Conservation (phyloP, 2,797 vertebrate species). For the Sebastes elongatus region DNA sequence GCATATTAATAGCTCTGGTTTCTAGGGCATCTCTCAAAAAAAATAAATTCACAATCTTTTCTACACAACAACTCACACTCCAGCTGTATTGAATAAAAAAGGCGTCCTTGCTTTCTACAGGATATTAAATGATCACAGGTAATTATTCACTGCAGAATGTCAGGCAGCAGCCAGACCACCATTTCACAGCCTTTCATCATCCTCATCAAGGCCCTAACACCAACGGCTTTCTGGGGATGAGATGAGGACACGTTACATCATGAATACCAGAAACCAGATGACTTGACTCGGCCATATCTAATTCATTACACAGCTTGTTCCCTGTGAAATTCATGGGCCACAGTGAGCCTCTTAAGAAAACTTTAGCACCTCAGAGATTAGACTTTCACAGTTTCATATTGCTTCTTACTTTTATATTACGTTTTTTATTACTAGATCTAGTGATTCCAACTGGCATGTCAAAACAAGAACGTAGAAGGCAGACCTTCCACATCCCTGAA, state of each 20-base stretch:
- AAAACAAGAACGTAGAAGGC: background rate
- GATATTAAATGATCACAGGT: conserved; percentile 47
- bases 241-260: conserved; percentile 60
- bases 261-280: conserved; percentile 33
- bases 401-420: background rate
- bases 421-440: background rate
- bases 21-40: conserved; percentile 42
- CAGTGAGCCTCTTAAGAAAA: conserved; percentile 20
- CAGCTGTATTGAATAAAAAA: background rate
- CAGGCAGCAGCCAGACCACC: conserved; percentile 33
- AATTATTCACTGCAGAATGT: conserved; percentile 50
- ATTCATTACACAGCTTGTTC: conserved; percentile 41
- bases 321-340: conserved; percentile 19
- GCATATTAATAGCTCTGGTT: conserved; percentile 12
- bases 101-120: background rate
- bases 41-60: conserved; percentile 13
- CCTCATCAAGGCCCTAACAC: conserved; percentile 52
- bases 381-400: conserved; percentile 7
- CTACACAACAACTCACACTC: background rate
- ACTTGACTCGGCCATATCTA: conserved; percentile 33
- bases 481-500: background rate
- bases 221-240: conserved; percentile 35
- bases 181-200: conserved; percentile 82
- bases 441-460: background rate
- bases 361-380: conserved; percentile 20